Percentiles rank a stretch among this genome's conserved stretches.
phyloP scores from a whole-genome alignment of 2,888 invertebrate genomes.

The Tetranychus piercei region DNA sequence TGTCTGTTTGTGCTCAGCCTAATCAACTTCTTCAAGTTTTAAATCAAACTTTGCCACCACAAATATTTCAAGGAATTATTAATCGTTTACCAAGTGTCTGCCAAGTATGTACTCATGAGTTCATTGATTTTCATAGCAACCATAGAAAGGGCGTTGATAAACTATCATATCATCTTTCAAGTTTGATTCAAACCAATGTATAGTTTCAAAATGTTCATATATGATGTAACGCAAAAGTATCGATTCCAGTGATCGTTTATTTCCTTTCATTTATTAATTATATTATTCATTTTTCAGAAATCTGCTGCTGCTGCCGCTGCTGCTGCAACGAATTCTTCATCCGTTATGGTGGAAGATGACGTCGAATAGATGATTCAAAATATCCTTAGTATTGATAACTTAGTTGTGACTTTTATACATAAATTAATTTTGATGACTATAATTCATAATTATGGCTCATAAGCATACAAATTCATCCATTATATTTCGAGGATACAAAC shows the following conservation, averaged over 20 bases:
- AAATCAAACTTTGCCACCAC: slow-evolving; percentile 84
- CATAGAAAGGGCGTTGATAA: too few relatives aligned
- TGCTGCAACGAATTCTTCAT: not conserved
- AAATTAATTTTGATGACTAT: not conserved
- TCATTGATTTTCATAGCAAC: not conserved
- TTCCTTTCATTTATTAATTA: not conserved
- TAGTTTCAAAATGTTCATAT: too few relatives aligned
- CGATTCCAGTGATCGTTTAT: not conserved
- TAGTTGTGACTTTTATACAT: not conserved
- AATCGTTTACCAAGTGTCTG: slow-evolving; percentile 24
- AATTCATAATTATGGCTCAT: not conserved
- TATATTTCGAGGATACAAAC: too few relatives aligned
- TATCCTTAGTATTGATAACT: not conserved
- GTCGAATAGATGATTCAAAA: not conserved
- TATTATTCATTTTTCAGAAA: not conserved
- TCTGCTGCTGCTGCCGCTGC: not conserved
- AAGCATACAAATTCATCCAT: not conserved
- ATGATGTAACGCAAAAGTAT: not conserved
- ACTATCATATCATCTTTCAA: too few relatives aligned
- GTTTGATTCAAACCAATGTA: too few relatives aligned
- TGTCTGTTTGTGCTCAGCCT: slow-evolving; percentile 91
- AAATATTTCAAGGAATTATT: slow-evolving; percentile 50
- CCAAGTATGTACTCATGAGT: slow-evolving; percentile 19
- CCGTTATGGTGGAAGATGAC: not conserved
- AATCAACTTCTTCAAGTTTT: slow-evolving; percentile 68